Conservation (phyloP, 2,888 invertebrate genomes). For the Amorpha juglandis region DNA sequence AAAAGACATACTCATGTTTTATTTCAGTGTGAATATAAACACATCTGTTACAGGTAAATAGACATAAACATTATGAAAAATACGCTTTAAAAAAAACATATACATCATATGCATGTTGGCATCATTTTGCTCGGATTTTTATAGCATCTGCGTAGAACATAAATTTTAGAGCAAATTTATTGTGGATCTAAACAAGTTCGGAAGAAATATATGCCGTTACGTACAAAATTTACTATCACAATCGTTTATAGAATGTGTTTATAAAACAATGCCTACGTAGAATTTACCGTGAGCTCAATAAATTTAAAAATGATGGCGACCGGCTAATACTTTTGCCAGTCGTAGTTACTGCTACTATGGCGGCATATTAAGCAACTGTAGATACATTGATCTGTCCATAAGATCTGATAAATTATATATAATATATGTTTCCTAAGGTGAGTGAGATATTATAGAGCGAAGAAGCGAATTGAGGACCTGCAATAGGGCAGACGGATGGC, state of each 20-base stretch:
- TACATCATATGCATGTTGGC: not conserved
- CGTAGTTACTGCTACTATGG: too few species aligned
- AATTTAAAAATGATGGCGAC: not conserved
- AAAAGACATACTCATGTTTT: not conserved
- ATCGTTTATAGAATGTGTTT: conserved; percentile 9
- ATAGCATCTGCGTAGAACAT: conserved; percentile 16
- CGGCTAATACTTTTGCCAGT: too few species aligned
- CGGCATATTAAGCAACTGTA: too few species aligned
- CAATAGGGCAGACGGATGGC: too few species aligned
- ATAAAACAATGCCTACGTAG: not conserved
- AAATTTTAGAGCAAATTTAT: conserved; percentile 17
- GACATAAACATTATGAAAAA: too few species aligned
- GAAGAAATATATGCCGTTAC: conserved; percentile 15
- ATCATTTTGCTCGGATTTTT: not conserved
- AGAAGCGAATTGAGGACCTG: too few species aligned
- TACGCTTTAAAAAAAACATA: not conserved
- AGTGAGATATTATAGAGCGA: too few species aligned
- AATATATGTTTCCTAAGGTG: too few species aligned
- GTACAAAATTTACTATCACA: conserved; percentile 1
- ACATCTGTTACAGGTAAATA: too few species aligned
- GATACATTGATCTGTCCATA: too few species aligned
- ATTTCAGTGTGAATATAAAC: not conserved
- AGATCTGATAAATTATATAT: too few species aligned
- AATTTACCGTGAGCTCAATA: not conserved
- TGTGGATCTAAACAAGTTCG: conserved; percentile 8